Evolutionary conservation across 2,888 invertebrate genomes (phyloP), one percentile per base, ranked within the genome.

Genomic region (Tupiocoris notatus): DNA sequence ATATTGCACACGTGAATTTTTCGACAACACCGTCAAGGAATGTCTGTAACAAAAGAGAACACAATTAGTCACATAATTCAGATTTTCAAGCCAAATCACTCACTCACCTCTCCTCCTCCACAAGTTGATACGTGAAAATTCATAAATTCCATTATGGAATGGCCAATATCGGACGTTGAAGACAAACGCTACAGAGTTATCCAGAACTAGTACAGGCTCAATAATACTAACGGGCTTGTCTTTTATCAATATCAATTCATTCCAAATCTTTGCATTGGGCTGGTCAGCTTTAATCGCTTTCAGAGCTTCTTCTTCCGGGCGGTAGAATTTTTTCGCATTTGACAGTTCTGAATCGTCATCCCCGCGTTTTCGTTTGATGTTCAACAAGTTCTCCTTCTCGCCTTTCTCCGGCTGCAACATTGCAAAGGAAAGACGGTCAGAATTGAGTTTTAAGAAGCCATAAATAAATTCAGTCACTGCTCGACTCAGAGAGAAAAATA

Each of bases 1-100:
- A 94, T 81, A 92, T 92, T 66, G 91, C 89, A 82, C 94, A 94
- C n/a, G 87, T 86, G 82, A 93, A 93, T 71, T 86, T 81, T 81
- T 90, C 88, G 77, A 88, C 86, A 1, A 92, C 87, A 79, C 87
- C 87, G 18, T 87, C 86, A 16, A 91, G 84, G 81, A 91, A 91
- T 77, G 86, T 86, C 87, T 86, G 82, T 24, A 78, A 70, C n/a
- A n/a, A n/a, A n/a, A n/a, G n/a, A n/a, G n/a, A n/a, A n/a, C n/a
- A n/a, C n/a, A n/a, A n/a, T n/a, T n/a, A n/a, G n/a, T n/a, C n/a
- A n/a, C n/a, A n/a, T n/a, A n/a, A n/a, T n/a, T n/a, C n/a, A n/a
- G n/a, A n/a, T n/a, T n/a, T n/a, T n/a, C n/a, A n/a, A n/a, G n/a
- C n/a, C n/a, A 57, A 71, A 62, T 67, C 1, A 1, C 1, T 25